Conservation (phyloP, 2,888 invertebrate genomes). For the Marasmarcha lunaedactyla region DNA sequence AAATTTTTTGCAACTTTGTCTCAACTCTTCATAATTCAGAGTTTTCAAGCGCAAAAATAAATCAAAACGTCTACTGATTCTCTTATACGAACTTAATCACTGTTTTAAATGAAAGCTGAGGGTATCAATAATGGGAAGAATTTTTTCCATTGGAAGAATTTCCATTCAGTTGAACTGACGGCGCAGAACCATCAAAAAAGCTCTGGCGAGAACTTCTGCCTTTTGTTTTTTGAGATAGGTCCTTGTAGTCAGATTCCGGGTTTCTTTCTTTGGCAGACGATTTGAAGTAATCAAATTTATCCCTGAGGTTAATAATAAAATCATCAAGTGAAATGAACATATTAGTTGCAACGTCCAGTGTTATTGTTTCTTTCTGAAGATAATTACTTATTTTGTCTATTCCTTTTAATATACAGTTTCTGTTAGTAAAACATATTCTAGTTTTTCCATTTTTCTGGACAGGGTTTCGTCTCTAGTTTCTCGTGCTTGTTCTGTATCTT, state of each 20-base stretch:
- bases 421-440: neutral
- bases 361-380: too few relatives aligned
- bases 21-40: conserved; percentile 11
- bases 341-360: too few relatives aligned
- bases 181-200: too few relatives aligned
- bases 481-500: neutral
- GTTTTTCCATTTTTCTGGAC: neutral
- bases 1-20: conserved; percentile 12
- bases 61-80: neutral
- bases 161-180: too few relatives aligned
- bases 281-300: too few relatives aligned
- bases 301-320: too few relatives aligned
- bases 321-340: too few relatives aligned
- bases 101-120: conserved; percentile 9
- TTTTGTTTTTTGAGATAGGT: too few relatives aligned
- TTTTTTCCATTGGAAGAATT: conserved; percentile 13
- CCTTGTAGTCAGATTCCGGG: too few relatives aligned
- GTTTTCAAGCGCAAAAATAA: neutral
- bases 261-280: too few relatives aligned
- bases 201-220: too few relatives aligned
- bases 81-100: conserved; percentile 8
- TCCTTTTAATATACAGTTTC: neutral
- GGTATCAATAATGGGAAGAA: conserved; percentile 14
- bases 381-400: neutral
- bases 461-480: neutral